Conservation (phyloP, 2,113 vertebrate species). For the Mastomys coucha region DNA sequence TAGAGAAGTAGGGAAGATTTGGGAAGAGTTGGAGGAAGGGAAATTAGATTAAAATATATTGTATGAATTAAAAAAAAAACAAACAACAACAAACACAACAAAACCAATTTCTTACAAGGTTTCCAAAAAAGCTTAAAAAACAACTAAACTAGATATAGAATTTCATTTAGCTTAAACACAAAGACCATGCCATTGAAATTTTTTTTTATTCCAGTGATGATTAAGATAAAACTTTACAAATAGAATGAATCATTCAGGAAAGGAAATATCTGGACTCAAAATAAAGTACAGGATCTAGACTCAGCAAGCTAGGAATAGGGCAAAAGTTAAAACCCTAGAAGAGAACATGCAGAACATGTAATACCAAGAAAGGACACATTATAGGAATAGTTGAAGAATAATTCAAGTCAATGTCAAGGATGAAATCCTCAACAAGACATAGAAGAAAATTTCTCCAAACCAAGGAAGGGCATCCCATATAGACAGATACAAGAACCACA, state of each 20-base stretch:
- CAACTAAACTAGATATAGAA: not conserved
- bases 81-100: too few relatives aligned
- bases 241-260: not conserved
- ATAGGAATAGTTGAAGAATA: not conserved
- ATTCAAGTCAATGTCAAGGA: not conserved
- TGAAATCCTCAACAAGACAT: not conserved
- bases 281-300: not conserved
- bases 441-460: not conserved
- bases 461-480: not conserved
- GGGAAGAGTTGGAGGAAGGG: not conserved
- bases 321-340: not conserved
- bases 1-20: not conserved
- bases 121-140: not conserved
- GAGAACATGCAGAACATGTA: not conserved
- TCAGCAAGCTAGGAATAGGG: not conserved
- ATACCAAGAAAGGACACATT: not conserved
- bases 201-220: not conserved
- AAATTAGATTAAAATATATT: not conserved
- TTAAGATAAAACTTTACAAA: not conserved
- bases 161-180: not conserved
- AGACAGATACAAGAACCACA: not conserved
- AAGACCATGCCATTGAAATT: not conserved
- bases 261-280: not conserved
- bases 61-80: not conserved
- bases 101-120: not conserved